Percentiles rank a stretch among this genome's conserved stretches.
These are phyloP conservation scores for Yoshiicerus persimilis DNA, from an alignment of 1,140 invertebrate genomes.

Conservation along the genomic window DNA sequence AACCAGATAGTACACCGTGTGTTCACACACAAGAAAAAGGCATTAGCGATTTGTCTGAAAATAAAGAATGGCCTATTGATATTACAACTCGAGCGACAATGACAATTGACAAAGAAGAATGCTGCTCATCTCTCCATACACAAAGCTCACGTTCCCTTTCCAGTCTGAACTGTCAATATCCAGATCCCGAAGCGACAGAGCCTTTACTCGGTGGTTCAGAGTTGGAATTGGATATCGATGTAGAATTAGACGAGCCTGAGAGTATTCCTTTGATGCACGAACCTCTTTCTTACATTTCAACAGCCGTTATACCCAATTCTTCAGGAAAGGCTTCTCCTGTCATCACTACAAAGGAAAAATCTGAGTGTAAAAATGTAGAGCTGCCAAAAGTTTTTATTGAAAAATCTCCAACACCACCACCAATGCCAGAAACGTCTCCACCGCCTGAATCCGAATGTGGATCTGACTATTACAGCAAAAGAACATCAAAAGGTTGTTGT, in stretches of 20 bases:
- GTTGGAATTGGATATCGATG: constrained; percentile 23
- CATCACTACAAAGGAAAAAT: not conserved
- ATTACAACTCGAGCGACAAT: not conserved
- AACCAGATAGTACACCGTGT: not conserved
- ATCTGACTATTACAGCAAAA: constrained; percentile 19
- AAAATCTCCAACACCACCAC: constrained; percentile 30
- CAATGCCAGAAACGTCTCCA: constrained; percentile 25
- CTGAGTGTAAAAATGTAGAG: not conserved
- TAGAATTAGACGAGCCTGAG: not conserved
- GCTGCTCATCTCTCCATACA: constrained; percentile 25
- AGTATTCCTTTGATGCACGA: not conserved
- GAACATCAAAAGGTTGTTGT: not conserved
- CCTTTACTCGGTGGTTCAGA: constrained; percentile 29
- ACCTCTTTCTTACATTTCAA: not conserved
- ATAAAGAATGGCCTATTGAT: not conserved
- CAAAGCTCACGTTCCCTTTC: constrained; percentile 45
- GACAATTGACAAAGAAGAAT: constrained; percentile 26
- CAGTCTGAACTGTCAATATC: constrained; percentile 25
- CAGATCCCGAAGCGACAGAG: constrained; percentile 46
- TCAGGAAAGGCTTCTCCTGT: no score
- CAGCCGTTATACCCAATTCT: not conserved
- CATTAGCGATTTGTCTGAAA: not conserved
- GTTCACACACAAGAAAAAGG: not conserved
- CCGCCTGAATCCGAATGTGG: constrained; percentile 31
- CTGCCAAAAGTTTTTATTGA: not conserved